Evolutionary conservation across 2,113 vertebrate genomes (phyloP).

Genomic region (Gymnogyps californianus): DNA sequence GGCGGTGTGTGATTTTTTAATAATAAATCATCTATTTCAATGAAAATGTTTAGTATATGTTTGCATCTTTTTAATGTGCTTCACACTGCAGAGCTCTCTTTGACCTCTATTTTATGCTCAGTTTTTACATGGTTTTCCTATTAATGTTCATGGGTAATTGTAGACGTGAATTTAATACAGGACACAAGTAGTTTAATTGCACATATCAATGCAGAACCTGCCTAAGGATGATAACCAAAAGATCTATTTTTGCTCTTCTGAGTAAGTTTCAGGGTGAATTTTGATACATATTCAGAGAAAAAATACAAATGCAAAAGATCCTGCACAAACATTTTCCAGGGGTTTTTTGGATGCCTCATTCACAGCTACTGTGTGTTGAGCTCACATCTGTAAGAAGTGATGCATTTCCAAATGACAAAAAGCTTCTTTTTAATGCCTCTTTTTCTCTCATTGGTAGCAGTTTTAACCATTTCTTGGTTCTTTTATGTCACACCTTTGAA

Average conservation of each 20-base stretch:
- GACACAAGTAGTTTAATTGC: background rate
- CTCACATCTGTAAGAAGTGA: background rate
- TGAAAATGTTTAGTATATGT: background rate
- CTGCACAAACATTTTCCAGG: background rate
- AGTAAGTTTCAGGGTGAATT: background rate
- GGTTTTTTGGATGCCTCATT: rapidly evolving
- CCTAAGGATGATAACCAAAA: background rate
- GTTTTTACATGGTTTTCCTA: background rate
- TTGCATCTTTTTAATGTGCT: background rate
- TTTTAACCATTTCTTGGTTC: background rate
- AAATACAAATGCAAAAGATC: background rate
- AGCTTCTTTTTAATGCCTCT: background rate
- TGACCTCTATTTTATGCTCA: background rate
- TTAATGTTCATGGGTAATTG: background rate
- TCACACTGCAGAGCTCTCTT: background rate
- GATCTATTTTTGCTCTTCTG: background rate
- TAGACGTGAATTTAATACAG: background rate
- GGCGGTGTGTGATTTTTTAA: rapidly evolving
- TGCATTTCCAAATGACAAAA: background rate
- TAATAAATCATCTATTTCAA: background rate
- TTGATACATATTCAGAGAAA: background rate
- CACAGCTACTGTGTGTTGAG: background rate
- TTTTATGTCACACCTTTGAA: background rate
- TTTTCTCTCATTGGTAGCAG: background rate
- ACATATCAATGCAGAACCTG: background rate